These are phyloP conservation scores for Argopecten irradians DNA, from an alignment of 1,140 invertebrate species.

Conservation along the genomic window DNA sequence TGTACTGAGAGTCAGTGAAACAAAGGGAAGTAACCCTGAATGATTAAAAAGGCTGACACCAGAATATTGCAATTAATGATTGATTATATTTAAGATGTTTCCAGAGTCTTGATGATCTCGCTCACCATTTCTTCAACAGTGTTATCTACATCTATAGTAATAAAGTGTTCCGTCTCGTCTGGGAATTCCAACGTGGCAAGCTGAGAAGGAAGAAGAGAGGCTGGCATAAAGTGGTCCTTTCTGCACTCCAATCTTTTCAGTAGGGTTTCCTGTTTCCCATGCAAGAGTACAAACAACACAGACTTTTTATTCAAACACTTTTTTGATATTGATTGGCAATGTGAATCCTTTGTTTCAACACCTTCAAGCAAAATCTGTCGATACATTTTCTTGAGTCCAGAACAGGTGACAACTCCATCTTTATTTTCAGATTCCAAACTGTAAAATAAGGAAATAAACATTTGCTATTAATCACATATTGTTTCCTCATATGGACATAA, in stretches of 20 bases:
- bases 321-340: background rate
- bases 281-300: constrained; percentile 56
- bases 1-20: too few species aligned
- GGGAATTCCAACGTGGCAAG: constrained; percentile 60
- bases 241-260: constrained; percentile 46
- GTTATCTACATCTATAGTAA: constrained; percentile 48
- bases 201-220: constrained; percentile 60
- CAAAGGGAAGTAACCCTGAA: too few species aligned
- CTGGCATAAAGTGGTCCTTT: constrained; percentile 65
- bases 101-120: constrained; percentile 7
- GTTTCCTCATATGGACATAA: too few species aligned
- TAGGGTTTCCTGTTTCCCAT: constrained; percentile 52
- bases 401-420: constrained; percentile 64
- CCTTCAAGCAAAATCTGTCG: constrained; percentile 56
- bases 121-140: constrained; percentile 46
- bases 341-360: background rate
- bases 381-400: constrained; percentile 63
- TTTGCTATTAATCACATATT: background rate
- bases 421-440: constrained; percentile 42
- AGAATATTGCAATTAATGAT: too few species aligned
- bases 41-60: too few species aligned
- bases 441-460: constrained; percentile 33
- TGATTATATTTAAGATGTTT: too few species aligned
- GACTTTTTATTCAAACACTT: background rate
- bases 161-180: constrained; percentile 44